Conservation (phyloP, 2,888 invertebrate species). For the Acrobasis repandana region DNA sequence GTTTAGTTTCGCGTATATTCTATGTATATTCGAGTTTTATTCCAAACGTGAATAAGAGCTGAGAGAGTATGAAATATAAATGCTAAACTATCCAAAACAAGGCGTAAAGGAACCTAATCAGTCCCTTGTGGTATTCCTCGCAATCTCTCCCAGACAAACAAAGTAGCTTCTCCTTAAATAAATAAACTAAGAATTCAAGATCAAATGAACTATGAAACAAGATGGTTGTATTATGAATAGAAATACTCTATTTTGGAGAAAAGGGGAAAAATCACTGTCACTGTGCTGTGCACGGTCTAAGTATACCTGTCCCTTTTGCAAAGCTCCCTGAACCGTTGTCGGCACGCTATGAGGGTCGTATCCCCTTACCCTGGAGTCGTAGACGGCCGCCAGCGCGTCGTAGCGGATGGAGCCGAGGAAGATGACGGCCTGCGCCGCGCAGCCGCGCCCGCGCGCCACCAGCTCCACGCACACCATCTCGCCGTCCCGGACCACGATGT, state of each 20-base stretch:
- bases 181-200: too few species aligned
- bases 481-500: conserved; percentile 98
- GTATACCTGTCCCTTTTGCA: too few species aligned
- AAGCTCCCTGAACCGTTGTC: too few species aligned
- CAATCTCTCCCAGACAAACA: background rate
- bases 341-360: too few species aligned
- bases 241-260: too few species aligned
- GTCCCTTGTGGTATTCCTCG: background rate
- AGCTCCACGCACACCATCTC: conserved; percentile 99
- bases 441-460: conserved; percentile 94
- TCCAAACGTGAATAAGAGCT: too few species aligned
- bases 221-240: too few species aligned
- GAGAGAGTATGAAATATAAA: background rate
- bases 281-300: too few species aligned
- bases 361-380: conserved; percentile 93
- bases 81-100: background rate
- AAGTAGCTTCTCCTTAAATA: too few species aligned
- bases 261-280: too few species aligned
- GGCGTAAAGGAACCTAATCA: background rate
- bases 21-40: background rate
- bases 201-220: too few species aligned
- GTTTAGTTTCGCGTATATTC: background rate
- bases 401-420: conserved; percentile 99
- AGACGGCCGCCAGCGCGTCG: conserved; percentile 98
- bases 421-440: conserved; percentile 94